Evolutionary conservation across 2,797 vertebrate species (phyloP).

Genomic region (Neoniphon sammara): DNA sequence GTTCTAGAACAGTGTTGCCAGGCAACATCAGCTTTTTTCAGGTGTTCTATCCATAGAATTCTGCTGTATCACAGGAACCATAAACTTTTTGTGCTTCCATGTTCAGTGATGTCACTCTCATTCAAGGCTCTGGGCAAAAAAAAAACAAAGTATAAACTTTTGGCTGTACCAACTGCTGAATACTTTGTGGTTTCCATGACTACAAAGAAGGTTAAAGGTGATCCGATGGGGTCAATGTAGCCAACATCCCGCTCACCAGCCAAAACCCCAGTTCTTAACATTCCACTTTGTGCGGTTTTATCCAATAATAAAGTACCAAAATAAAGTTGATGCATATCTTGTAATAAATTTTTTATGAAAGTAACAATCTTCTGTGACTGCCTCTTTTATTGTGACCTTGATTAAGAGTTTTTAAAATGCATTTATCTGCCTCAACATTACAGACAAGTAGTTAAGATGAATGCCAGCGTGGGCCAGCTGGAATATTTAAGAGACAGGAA

Average conservation of each 20-base stretch:
- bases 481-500: too few relatives aligned
- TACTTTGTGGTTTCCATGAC: conserved; percentile 47
- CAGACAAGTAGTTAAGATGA: too few relatives aligned
- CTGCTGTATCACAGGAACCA: conserved; percentile 38
- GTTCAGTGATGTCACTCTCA: conserved; percentile 23
- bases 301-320: conserved; percentile 74
- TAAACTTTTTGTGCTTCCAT: conserved; percentile 22
- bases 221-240: conserved; percentile 56
- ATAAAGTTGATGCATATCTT: conserved; percentile 79
- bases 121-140: not conserved
- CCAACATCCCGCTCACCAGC: conserved; percentile 70
- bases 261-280: conserved; percentile 72
- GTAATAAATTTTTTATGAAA: conserved; percentile 83
- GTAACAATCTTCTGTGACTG: conserved; percentile 18
- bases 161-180: conserved; percentile 51
- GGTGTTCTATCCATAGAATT: not conserved
- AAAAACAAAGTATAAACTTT: not conserved
- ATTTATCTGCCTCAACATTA: not conserved
- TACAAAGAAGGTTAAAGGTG: conserved; percentile 42
- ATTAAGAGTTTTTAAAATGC: not conserved
- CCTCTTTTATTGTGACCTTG: not conserved
- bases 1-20: conserved; percentile 8
- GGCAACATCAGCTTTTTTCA: not conserved
- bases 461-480: too few relatives aligned
- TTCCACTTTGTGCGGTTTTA: conserved; percentile 81